Evolutionary conservation across 2,888 invertebrate species (phyloP).

Genomic region (Pyralis farinalis): DNA sequence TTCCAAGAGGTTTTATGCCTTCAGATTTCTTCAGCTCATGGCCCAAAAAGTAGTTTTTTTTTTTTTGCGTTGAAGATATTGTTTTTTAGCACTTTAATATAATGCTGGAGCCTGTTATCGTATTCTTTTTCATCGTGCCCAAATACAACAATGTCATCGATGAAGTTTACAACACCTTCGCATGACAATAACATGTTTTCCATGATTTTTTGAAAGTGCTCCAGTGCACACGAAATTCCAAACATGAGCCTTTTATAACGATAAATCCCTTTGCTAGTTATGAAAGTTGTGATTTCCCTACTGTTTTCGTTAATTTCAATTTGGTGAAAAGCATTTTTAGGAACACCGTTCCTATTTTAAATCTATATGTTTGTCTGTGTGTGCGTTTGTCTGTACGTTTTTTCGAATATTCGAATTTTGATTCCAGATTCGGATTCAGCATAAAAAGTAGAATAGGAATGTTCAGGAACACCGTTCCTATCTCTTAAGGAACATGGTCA

Average conservation of each 20-base stretch:
- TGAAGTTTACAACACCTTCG: conserved; percentile 24
- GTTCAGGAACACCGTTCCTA: too few species aligned
- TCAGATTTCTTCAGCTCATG: conserved; percentile 17
- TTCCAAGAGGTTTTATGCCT: conserved; percentile 21
- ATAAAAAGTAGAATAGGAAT: too few species aligned
- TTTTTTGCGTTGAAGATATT: conserved; percentile 11
- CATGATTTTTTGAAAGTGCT: conserved; percentile 35
- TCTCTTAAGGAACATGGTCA: too few species aligned
- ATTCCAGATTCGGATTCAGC: too few species aligned
- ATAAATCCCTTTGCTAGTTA: conserved; percentile 19
- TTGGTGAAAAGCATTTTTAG: neutral
- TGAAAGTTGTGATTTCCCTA: conserved; percentile 26
- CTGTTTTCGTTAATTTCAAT: conserved; percentile 3
- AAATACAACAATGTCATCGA: conserved; percentile 27
- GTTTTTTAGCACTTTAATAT: conserved; percentile 16
- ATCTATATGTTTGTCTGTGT: too few species aligned
- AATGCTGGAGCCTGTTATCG: conserved; percentile 12
- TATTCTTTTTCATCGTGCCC: conserved; percentile 12
- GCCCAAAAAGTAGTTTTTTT: conserved; percentile 18
- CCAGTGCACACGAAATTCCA: conserved; percentile 50
- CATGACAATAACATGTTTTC: conserved; percentile 24
- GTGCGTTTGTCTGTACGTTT: too few species aligned
- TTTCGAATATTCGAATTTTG: too few species aligned
- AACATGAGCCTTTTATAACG: conserved; percentile 49
- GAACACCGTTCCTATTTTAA: too few species aligned